Evolutionary conservation across 2,113 vertebrate species (phyloP).

Genomic region (Phycodurus eques): DNA sequence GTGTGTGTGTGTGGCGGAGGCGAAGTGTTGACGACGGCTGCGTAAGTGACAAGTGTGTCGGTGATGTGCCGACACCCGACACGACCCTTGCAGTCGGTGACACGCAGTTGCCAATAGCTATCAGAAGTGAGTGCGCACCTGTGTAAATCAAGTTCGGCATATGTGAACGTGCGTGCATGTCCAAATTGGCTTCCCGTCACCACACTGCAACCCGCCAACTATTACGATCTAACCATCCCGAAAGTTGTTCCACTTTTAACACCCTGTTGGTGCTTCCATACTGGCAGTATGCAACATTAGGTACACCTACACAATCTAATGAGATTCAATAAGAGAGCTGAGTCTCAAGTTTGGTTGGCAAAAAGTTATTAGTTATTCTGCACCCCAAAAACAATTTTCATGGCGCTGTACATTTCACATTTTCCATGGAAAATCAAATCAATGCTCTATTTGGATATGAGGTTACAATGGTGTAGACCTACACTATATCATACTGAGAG

Average conservation of each 20-base stretch:
- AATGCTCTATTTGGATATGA: no score
- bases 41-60: constrained; percentile 78
- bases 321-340: no score
- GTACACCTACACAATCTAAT: neutral
- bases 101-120: constrained; percentile 68
- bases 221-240: neutral
- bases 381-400: no score
- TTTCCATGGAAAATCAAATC: no score
- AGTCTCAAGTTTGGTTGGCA: no score
- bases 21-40: constrained; percentile 69
- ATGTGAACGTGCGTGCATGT: constrained; percentile 5
- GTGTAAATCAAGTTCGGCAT: neutral
- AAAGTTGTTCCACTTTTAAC: neutral
- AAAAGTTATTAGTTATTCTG: no score
- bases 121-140: constrained; percentile 18
- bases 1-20: neutral
- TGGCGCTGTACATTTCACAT: no score
- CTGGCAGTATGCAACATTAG: neutral
- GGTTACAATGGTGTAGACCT: no score
- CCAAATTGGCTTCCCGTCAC: constrained; percentile 26
- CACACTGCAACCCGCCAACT: neutral
- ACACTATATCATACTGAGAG: no score
- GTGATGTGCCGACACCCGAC: constrained; percentile 70
- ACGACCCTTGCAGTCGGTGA: constrained; percentile 56
- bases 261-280: neutral